These are phyloP conservation scores for Ovis canadensis DNA, from an alignment of 2,113 vertebrate species.

Conservation along the genomic window DNA sequence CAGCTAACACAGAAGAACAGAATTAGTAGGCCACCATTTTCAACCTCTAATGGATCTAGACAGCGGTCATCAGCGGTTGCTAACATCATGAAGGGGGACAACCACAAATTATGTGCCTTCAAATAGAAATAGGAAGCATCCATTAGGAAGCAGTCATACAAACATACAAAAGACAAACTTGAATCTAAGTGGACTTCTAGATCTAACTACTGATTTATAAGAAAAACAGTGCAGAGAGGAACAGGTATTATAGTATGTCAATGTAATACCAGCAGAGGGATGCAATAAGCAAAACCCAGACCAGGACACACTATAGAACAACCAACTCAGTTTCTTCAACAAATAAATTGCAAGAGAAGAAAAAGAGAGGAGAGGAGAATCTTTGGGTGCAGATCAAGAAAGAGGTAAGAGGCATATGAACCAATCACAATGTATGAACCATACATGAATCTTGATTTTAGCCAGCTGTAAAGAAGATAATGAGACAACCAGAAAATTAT, in stretches of 20 bases:
- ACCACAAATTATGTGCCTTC: neutral
- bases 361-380: neutral
- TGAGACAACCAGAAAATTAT: neutral
- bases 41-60: neutral
- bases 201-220: neutral
- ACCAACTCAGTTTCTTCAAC: neutral
- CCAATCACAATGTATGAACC: neutral
- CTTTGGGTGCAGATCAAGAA: neutral
- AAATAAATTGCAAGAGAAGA: neutral
- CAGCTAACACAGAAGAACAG: neutral
- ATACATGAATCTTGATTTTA: neutral
- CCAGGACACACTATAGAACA: neutral
- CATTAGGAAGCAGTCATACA: neutral
- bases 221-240: neutral
- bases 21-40: neutral
- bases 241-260: neutral
- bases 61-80: neutral
- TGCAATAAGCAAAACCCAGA: neutral
- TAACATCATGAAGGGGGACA: neutral
- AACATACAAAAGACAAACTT: neutral
- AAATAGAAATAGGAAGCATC: neutral
- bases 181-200: neutral
- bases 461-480: neutral
- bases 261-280: neutral
- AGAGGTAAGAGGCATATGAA: rapidly evolving